Conservation (phyloP, 2,113 vertebrate species). For the Phrynosoma blainvillii region DNA sequence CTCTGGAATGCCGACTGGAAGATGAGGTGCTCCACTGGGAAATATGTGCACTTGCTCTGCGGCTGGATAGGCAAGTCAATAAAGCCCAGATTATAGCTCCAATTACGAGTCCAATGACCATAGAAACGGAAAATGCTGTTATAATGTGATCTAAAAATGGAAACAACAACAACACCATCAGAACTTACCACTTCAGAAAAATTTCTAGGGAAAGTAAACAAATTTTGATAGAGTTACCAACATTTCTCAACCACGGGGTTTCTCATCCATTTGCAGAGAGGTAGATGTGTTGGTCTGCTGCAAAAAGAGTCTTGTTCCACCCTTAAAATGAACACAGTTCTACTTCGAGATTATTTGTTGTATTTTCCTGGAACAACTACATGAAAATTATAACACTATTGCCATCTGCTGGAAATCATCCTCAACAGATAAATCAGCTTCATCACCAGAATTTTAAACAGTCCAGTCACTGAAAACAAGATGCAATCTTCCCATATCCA, state of each 20-base stretch:
- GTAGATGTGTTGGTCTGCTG: rapidly evolving
- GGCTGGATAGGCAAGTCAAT: conserved; percentile 87
- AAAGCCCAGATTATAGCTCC: conserved; percentile 88
- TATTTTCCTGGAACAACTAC: background rate
- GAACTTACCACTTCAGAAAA: background rate
- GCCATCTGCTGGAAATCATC: conserved; percentile 65
- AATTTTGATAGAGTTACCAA: background rate
- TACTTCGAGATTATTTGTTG: background rate
- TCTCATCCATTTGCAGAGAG: background rate
- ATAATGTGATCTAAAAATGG: conserved; percentile 84
- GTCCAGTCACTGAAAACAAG: no score
- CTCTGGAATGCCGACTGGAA: conserved; percentile 73
- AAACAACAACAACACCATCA: conserved; percentile 37
- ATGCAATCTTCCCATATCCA: no score
- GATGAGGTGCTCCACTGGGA: conserved; percentile 79
- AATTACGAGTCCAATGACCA: conserved; percentile 88
- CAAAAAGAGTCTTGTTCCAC: background rate
- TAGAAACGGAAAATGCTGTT: conserved; percentile 92
- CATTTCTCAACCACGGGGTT: background rate
- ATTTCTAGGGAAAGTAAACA: background rate
- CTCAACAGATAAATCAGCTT: rapidly evolving
- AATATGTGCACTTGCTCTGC: conserved; percentile 89
- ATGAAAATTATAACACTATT: conserved; percentile 39
- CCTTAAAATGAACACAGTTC: background rate
- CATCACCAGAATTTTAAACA: no score